A percentile compares a stretch with the other conserved stretches of the same genome.
Evolutionary conservation across 2,113 vertebrate species (phyloP).

Genomic region (Todiramphus saurophagus): DNA sequence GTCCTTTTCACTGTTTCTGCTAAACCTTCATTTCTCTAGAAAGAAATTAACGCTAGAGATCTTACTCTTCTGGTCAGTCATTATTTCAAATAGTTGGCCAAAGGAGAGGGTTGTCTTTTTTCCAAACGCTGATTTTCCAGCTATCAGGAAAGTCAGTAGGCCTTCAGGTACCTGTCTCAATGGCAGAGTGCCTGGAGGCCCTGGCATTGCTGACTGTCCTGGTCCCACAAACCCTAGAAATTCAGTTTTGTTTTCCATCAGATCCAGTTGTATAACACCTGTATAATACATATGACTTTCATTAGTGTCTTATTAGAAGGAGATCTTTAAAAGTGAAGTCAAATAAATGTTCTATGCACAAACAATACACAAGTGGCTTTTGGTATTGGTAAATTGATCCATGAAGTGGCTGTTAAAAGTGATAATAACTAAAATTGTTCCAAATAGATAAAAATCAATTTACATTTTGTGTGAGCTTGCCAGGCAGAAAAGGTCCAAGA

Average conservation of each 20-base stretch:
- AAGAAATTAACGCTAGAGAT: neutral
- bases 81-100: neutral
- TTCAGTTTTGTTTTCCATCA: neutral
- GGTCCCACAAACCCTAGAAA: neutral
- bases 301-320: neutral
- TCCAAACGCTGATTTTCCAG: neutral
- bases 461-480: neutral
- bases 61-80: neutral
- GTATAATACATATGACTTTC: neutral
- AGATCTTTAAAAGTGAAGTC: neutral
- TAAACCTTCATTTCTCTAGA: neutral
- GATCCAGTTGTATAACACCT: neutral
- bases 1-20: neutral
- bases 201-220: neutral
- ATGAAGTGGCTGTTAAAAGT: neutral
- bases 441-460: conserved; percentile 7
- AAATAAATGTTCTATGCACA: neutral
- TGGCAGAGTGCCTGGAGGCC: neutral
- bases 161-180: neutral
- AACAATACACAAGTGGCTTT: neutral
- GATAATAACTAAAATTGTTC: neutral
- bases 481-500: neutral
- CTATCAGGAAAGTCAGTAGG: neutral
- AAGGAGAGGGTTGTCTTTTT: neutral
- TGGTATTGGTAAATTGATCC: neutral